Evolutionary conservation across 92 coral and sea anemone species (phyloP), one percentile per base, ranked within the genome.

Genomic region (Pocillopora meandrina): DNA sequence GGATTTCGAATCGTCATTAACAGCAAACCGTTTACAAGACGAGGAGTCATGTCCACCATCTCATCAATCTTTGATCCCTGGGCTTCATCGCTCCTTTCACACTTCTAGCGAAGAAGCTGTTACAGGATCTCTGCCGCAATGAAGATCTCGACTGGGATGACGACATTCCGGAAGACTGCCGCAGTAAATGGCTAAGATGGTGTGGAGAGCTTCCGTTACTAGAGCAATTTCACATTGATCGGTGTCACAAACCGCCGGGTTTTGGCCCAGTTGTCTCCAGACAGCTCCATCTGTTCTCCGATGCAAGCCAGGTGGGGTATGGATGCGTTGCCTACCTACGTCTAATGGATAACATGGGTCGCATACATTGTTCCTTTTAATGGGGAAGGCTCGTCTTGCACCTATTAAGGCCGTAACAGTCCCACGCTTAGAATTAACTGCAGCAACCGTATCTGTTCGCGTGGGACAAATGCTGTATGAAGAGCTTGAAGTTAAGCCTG

Each of bases 91-190:
- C 92, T 68, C 88, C 95, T 9, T 87, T 87, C 77, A 68, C 82
- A 17, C 56, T 92, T 26, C 81, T 88, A 26, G 92, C 93, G 23
- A 90, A 92, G 88, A 59, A 71, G 81, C 0, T 90, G 9, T 70
- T 92, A 13, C 93, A 92, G 63, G 86, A 90, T 14, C 76, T 92
- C 18, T 85, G 91, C 34, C 72, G 85, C 66, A 69, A 77, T 12
- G 61, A 85, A 52, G 79, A 77, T 19, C 75, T 93, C 34, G 91
- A 78, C 26, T 93, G 91, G 93, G 95, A 91, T 59, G 93, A 93
- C 77, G 91, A 89, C 56, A 89, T 93, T 57, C 97, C 89, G 71
- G 67, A 61, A 8, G 65, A 61, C 17, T 61, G 17, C 16, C 65
- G 65, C 65, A 61, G 65, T 61, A 8, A 61, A 12, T 61, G 65